phyloP scores from a whole-genome alignment of 1,140 invertebrate species.

The Trichonephila clavipes region DNA sequence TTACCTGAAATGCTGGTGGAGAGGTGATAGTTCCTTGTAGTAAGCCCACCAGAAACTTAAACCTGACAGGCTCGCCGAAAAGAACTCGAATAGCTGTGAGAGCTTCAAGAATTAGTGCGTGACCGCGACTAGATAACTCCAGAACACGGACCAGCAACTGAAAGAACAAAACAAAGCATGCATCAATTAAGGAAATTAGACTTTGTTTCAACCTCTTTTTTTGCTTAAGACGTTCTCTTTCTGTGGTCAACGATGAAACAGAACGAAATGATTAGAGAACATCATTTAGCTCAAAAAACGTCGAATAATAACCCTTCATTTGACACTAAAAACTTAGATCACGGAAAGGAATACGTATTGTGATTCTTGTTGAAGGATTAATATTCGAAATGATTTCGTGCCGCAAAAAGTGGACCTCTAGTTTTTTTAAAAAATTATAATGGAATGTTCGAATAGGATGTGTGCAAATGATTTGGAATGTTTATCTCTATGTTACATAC shows the following conservation, averaged over 20 bases:
- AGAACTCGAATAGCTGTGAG: constrained; percentile 92
- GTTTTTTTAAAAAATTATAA: not conserved
- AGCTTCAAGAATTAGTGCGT: constrained; percentile 92
- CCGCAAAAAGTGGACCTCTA: not conserved
- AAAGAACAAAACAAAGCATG: constrained; percentile 34
- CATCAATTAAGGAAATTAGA: constrained; percentile 26
- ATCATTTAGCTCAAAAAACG: not conserved
- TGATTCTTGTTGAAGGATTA: not conserved
- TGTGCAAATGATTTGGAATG: not conserved
- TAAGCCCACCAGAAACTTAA: constrained; percentile 93
- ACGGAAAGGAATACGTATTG: constrained; percentile 4
- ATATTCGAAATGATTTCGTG: constrained; percentile 5
- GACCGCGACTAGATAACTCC: constrained; percentile 82
- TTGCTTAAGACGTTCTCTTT: not conserved
- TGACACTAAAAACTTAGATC: not conserved
- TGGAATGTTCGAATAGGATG: not conserved
- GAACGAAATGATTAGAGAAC: not conserved
- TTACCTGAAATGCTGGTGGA: constrained; percentile 80
- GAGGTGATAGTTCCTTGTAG: constrained; percentile 87
- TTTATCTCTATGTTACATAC: not conserved
- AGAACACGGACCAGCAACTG: constrained; percentile 81
- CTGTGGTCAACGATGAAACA: not conserved
- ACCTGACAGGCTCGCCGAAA: constrained; percentile 94
- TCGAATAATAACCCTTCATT: not conserved
- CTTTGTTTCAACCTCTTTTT: not conserved